Conservation (phyloP, 2,888 invertebrate genomes). For the Catonia carolina region DNA sequence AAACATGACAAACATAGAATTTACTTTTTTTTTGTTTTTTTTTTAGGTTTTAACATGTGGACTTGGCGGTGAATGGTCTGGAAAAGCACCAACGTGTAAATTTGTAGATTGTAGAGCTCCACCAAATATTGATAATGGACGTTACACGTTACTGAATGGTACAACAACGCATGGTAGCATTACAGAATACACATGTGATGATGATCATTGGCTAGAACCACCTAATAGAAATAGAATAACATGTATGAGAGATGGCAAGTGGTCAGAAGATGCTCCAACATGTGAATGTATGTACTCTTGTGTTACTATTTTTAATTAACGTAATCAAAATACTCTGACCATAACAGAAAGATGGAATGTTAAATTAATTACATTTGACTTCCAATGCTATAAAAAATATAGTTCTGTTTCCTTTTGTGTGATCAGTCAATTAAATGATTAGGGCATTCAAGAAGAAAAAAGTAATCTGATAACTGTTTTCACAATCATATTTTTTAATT, state of each 20-base stretch:
- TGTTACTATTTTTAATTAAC: background rate
- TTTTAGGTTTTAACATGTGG: constrained; percentile 69
- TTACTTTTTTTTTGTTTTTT: constrained; percentile 17
- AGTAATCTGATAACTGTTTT: too few relatives aligned
- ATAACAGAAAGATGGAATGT: too few relatives aligned
- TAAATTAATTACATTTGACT: background rate
- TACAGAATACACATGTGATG: constrained; percentile 71
- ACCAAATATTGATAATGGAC: constrained; percentile 69
- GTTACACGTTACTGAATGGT: constrained; percentile 62
- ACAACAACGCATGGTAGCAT: constrained; percentile 75
- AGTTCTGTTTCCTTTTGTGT: too few relatives aligned
- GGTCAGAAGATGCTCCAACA: constrained; percentile 78
- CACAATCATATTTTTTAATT: too few relatives aligned
- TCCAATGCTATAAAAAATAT: too few relatives aligned
- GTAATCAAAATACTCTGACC: too few relatives aligned
- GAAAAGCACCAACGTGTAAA: constrained; percentile 70
- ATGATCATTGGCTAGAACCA: constrained; percentile 73
- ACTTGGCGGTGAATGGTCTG: constrained; percentile 80
- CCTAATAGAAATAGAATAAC: constrained; percentile 59
- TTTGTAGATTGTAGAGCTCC: constrained; percentile 83
- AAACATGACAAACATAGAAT: too few relatives aligned
- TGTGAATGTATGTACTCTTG: constrained; percentile 62
- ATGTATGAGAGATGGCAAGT: constrained; percentile 78
- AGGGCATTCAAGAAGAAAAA: too few relatives aligned
- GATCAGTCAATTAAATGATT: too few relatives aligned